Percentiles rank a stretch among this genome's conserved stretches.
Evolutionary conservation across 2,888 invertebrate genomes (phyloP).

Genomic region (Pandemis corylana): DNA sequence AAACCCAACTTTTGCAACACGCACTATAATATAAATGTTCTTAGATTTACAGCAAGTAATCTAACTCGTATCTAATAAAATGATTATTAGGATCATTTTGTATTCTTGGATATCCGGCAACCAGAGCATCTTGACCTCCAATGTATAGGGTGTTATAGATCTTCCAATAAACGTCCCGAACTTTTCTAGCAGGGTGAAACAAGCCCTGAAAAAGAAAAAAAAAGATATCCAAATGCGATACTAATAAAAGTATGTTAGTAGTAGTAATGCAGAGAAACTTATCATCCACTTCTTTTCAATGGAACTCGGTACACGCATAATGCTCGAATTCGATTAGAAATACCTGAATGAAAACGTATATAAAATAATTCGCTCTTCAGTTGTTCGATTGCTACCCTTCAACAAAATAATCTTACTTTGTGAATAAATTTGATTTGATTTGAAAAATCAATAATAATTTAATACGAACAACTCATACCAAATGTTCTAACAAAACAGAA

Average conservation of each 20-base stretch:
- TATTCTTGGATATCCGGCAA: constrained; percentile 98
- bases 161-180: constrained; percentile 99
- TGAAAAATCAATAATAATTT: too few relatives aligned
- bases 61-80: constrained; percentile 96
- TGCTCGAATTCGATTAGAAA: too few relatives aligned
- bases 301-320: too few relatives aligned
- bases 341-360: too few relatives aligned
- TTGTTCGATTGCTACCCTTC: too few relatives aligned
- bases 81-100: constrained; percentile 98
- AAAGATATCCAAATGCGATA: too few relatives aligned
- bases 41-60: constrained; percentile 91
- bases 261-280: too few relatives aligned
- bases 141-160: constrained; percentile 99
- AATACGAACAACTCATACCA: too few relatives aligned
- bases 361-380: too few relatives aligned
- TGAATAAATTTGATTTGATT: too few relatives aligned
- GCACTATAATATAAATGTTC: constrained; percentile 45
- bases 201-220: constrained; percentile 89
- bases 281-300: background rate
- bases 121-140: constrained; percentile 98
- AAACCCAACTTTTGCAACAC: constrained; percentile 47
- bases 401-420: too few relatives aligned
- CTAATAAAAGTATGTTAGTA: too few relatives aligned
- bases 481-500: background rate
- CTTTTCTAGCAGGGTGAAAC: constrained; percentile 99